Percentiles rank a stretch among this genome's conserved stretches.
Conservation (phyloP, 2,888 invertebrate genomes). For the Julus scanicus region DNA sequence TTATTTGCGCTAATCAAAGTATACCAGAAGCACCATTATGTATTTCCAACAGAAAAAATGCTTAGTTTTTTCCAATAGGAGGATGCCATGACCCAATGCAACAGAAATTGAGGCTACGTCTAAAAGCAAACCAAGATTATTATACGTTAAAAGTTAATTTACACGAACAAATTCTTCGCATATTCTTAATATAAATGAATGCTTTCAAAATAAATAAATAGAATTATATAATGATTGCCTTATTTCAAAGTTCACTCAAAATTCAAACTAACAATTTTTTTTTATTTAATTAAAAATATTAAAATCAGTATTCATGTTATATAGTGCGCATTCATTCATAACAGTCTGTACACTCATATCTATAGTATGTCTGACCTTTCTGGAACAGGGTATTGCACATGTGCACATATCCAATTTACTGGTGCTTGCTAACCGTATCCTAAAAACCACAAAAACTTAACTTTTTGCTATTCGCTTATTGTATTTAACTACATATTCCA, state of each 20-base stretch:
- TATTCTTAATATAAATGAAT: neutral
- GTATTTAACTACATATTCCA: neutral
- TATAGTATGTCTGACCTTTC: neutral
- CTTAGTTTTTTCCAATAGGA: neutral
- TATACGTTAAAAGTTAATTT: neutral
- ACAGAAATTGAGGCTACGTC: neutral
- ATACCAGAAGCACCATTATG: neutral
- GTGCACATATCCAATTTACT: neutral
- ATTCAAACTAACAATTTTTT: too few relatives aligned
- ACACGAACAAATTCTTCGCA: neutral
- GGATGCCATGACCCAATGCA: neutral
- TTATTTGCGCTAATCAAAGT: slow-evolving; percentile 30
- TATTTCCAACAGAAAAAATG: neutral
- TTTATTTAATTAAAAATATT: too few relatives aligned
- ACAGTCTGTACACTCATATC: too few relatives aligned
- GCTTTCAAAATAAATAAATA: too few relatives aligned
- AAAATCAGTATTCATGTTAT: too few relatives aligned
- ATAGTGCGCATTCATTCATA: too few relatives aligned
- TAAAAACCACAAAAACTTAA: neutral
- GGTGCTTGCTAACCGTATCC: neutral
- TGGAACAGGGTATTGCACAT: neutral
- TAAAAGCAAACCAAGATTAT: neutral
- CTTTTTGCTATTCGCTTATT: neutral
- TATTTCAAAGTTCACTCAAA: too few relatives aligned
- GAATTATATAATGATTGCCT: too few relatives aligned